Percentiles rank a stretch among this genome's conserved stretches.
Conservation (phyloP, 2,888 invertebrate genomes). For the Idaea biselata region DNA sequence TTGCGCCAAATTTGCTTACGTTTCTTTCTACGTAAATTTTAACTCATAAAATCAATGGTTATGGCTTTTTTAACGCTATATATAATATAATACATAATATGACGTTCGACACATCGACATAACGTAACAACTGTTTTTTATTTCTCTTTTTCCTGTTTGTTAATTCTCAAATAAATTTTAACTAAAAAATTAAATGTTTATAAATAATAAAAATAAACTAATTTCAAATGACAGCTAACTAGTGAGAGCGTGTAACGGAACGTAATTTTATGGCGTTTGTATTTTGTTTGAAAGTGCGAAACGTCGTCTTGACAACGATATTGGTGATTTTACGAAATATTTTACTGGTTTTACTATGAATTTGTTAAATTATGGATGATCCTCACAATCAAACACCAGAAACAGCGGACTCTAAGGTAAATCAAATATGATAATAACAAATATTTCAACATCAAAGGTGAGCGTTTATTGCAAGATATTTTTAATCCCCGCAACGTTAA, state of each 20-base stretch:
- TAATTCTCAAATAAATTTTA: too few relatives aligned
- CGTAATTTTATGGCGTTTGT: conserved; percentile 53
- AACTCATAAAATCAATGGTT: neutral
- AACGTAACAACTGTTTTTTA: too few relatives aligned
- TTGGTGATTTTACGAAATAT: conserved; percentile 58
- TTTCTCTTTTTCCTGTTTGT: too few relatives aligned
- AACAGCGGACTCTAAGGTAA: conserved; percentile 63
- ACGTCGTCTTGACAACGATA: conserved; percentile 77
- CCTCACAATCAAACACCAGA: conserved; percentile 51
- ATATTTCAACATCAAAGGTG: conserved; percentile 15
- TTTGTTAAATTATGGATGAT: conserved; percentile 76
- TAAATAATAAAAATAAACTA: neutral
- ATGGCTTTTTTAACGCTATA: neutral
- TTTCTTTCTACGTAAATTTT: neutral
- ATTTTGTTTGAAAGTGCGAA: conserved; percentile 62
- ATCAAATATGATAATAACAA: conserved; percentile 17
- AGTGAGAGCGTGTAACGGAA: conserved; percentile 29
- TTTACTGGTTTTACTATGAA: conserved; percentile 66
- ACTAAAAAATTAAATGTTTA: too few relatives aligned
- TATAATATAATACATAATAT: too few relatives aligned
- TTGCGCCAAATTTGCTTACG: neutral
- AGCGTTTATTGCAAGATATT: conserved; percentile 49
- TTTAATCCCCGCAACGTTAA: conserved; percentile 54
- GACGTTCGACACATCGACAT: too few relatives aligned
- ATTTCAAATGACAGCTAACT: conserved; percentile 5